phyloP scores from a whole-genome alignment of 1,140 invertebrate species.

The Brachionus calyciflorus region DNA sequence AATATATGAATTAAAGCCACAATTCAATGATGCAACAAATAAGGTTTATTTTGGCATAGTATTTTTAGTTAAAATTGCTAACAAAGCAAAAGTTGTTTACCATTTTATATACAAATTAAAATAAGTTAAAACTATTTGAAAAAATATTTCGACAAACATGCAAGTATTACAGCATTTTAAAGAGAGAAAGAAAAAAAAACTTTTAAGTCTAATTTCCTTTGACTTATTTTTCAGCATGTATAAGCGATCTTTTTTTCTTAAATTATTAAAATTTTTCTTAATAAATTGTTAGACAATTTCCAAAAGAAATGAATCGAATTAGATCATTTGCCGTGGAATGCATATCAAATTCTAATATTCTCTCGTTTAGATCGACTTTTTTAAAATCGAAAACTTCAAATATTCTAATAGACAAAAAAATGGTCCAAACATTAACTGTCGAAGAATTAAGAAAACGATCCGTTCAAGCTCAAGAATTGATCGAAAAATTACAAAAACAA shows the following conservation, averaged over 20 bases:
- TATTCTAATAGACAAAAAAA: neutral
- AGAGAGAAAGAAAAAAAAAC: too few relatives aligned
- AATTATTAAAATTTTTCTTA: too few relatives aligned
- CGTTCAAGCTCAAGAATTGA: constrained; percentile 22
- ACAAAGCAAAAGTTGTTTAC: constrained; percentile 15
- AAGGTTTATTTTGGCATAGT: too few relatives aligned
- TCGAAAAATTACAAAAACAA: constrained; percentile 35
- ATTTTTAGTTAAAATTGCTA: neutral
- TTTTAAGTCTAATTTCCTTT: too few relatives aligned
- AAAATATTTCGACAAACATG: constrained; percentile 6
- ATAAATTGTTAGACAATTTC: too few relatives aligned
- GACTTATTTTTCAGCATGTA: too few relatives aligned
- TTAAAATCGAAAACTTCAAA: neutral
- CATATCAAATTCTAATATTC: constrained; percentile 13
- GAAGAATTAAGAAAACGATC: constrained; percentile 17
- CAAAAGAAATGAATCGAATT: constrained; percentile 3
- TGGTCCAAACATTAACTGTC: constrained; percentile 5
- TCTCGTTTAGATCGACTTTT: constrained; percentile 30
- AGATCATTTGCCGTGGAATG: neutral
- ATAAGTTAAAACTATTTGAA: too few relatives aligned
- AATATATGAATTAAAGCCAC: too few relatives aligned
- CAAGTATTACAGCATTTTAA: constrained; percentile 20
- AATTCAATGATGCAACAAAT: too few relatives aligned
- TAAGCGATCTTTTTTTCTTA: too few relatives aligned
- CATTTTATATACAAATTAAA: neutral